These are phyloP conservation scores for Petaurus breviceps DNA, from an alignment of 2,113 vertebrate species.

Conservation along the genomic window DNA sequence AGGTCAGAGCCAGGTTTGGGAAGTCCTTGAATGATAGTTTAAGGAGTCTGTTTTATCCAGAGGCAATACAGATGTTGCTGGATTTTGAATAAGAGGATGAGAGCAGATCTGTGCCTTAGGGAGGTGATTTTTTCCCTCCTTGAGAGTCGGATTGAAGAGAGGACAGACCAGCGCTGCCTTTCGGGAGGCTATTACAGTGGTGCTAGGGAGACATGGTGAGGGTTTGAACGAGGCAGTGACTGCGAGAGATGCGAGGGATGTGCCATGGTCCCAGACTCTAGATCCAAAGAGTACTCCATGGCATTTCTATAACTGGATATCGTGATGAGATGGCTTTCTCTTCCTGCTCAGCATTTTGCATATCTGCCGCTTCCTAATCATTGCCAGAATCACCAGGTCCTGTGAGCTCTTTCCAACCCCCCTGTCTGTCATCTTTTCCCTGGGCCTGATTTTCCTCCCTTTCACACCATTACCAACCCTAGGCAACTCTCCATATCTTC, in stretches of 20 bases:
- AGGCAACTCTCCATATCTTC: too few relatives aligned
- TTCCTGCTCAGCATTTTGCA: not conserved
- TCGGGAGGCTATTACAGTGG: not conserved
- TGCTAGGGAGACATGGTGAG: not conserved
- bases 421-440: too few relatives aligned
- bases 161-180: not conserved
- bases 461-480: too few relatives aligned
- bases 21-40: not conserved
- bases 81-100: not conserved
- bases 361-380: not conserved
- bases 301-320: not conserved
- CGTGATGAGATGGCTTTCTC: not conserved
- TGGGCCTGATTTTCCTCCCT: too few relatives aligned
- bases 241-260: not conserved
- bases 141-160: not conserved
- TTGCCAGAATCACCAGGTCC: not conserved
- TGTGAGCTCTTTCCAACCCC: not conserved
- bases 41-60: not conserved
- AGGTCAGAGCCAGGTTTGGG: not conserved
- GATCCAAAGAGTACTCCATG: not conserved
- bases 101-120: not conserved
- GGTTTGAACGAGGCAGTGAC: not conserved
- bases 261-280: too few relatives aligned
- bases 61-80: not conserved
- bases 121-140: not conserved